Evolutionary conservation across 2,113 vertebrate species (phyloP).

Genomic region (Podilymbus podiceps): DNA sequence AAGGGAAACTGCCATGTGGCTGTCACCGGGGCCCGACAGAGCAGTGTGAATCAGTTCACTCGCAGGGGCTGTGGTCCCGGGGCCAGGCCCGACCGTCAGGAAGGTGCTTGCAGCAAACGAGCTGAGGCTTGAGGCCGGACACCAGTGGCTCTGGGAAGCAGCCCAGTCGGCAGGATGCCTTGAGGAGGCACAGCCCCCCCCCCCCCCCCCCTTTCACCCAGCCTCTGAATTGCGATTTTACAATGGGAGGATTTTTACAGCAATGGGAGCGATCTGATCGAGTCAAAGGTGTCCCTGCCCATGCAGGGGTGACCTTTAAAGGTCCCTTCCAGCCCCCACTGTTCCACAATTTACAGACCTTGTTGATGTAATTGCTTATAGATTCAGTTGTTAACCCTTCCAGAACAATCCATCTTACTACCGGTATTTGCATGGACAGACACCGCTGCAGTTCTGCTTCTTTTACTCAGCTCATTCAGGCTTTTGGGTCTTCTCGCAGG

Average conservation of each 20-base stretch:
- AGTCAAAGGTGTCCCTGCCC: no score
- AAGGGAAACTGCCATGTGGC: not conserved
- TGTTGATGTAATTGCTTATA: not conserved
- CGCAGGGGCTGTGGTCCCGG: not conserved
- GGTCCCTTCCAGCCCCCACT: no score
- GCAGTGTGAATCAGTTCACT: not conserved
- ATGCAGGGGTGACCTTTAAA: no score
- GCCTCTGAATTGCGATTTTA: not conserved
- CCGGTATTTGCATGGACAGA: not conserved
- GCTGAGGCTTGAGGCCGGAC: not conserved
- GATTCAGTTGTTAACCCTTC: not conserved
- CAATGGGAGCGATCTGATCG: no score
- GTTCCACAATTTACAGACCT: not conserved
- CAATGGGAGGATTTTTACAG: not conserved
- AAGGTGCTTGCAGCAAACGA: not conserved
- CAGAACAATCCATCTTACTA: not conserved
- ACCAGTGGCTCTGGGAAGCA: not conserved
- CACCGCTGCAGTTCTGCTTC: not conserved
- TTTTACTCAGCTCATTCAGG: not conserved
- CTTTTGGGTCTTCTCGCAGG: not conserved
- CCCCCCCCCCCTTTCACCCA: not conserved
- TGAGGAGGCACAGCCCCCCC: not conserved
- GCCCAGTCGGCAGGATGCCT: not conserved
- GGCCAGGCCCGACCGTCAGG: no score
- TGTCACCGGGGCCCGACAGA: no score